A percentile compares a stretch with the other conserved stretches of the same genome.
These are phyloP conservation scores for Alligator mississippiensis DNA, from an alignment of 2,113 vertebrate species.

Conservation along the genomic window DNA sequence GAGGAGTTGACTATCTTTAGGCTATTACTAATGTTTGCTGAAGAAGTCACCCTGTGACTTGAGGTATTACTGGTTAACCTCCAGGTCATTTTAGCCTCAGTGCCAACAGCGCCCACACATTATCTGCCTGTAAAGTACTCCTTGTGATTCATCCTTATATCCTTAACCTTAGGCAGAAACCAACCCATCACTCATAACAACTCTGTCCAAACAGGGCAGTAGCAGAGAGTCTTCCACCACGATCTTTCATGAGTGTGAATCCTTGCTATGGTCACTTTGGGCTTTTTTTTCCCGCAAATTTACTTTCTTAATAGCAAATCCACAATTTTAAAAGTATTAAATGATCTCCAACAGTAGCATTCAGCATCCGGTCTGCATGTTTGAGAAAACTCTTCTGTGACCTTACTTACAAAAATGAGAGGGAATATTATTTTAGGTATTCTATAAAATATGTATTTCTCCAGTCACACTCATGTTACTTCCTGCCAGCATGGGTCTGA, in stretches of 20 bases:
- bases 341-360: not conserved
- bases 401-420: not conserved
- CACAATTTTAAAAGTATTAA: not conserved
- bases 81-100: not conserved
- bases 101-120: too few species aligned
- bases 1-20: not conserved
- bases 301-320: too few species aligned
- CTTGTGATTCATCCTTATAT: not conserved
- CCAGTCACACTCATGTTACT: not conserved
- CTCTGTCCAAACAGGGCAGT: not conserved
- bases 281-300: not conserved
- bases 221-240: rapidly evolving
- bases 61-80: not conserved
- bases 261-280: too few species aligned
- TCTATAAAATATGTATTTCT: not conserved
- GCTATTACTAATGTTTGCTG: not conserved
- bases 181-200: not conserved
- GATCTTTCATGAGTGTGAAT: not conserved
- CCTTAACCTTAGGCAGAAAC: not conserved
- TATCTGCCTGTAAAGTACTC: not conserved
- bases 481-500: not conserved
- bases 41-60: not conserved
- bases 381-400: not conserved
- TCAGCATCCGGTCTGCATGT: not conserved
- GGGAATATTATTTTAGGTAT: not conserved